Conservation (phyloP, 2,797 vertebrate genomes). For the Gila robusta region DNA sequence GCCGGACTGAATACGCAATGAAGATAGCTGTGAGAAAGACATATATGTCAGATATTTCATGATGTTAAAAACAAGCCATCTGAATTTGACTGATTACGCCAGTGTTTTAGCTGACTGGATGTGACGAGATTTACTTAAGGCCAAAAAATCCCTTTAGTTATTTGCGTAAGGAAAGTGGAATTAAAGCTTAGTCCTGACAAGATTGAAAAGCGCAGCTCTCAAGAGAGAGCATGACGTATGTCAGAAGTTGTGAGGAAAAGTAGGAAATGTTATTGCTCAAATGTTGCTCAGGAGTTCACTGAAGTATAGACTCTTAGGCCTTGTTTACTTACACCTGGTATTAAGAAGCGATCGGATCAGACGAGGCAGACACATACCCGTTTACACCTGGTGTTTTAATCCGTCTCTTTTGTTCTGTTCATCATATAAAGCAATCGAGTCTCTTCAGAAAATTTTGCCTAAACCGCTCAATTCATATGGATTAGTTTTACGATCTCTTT, state of each 20-base stretch:
- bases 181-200: not conserved
- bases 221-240: not conserved
- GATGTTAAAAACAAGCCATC: not conserved
- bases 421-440: no score
- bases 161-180: not conserved
- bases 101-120: not conserved
- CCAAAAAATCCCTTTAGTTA: constrained; percentile 18
- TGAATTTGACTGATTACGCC: constrained; percentile 13
- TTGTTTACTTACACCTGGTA: not conserved
- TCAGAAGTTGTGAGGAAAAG: constrained; percentile 5
- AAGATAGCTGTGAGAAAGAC: constrained; percentile 20
- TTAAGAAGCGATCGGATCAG: not conserved
- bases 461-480: no score
- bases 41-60: constrained; percentile 14
- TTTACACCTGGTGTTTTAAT: no score
- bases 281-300: not conserved
- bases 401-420: no score
- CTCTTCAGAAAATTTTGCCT: no score
- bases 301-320: not conserved
- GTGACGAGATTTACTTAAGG: constrained; percentile 20
- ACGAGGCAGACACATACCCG: not conserved
- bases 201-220: not conserved
- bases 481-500: no score
- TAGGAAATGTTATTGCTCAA: not conserved
- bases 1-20: constrained; percentile 55